These are phyloP conservation scores for Macaca mulatta DNA, from an alignment of 2,113 vertebrate genomes.

Conservation along the genomic window DNA sequence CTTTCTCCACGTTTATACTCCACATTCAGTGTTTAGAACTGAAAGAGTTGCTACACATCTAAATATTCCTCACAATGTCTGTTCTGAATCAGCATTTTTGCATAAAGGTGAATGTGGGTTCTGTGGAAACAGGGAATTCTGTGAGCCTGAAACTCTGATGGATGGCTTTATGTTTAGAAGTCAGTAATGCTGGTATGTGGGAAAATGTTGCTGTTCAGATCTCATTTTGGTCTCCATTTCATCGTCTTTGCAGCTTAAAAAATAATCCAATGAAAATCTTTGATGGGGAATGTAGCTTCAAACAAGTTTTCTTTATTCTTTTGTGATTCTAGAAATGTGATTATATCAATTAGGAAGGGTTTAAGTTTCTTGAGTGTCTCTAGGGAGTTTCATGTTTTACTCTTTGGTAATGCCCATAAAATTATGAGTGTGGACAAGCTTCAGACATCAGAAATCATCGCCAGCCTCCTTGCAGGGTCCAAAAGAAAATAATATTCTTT, in stretches of 20 bases:
- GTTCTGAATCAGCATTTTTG: neutral
- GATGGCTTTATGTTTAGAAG: neutral
- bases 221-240: constrained; percentile 59
- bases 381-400: constrained; percentile 42
- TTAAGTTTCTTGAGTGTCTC: constrained; percentile 34
- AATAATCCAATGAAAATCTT: constrained; percentile 57
- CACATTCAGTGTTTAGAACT: neutral
- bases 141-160: neutral
- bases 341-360: constrained; percentile 43
- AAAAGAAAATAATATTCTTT: neutral
- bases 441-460: neutral
- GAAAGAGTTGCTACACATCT: neutral
- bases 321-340: constrained; percentile 51
- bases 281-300: constrained; percentile 32
- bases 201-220: constrained; percentile 43
- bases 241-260: constrained; percentile 41
- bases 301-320: constrained; percentile 55
- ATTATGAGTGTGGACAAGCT: constrained; percentile 38
- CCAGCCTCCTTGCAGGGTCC: neutral
- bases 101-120: neutral
- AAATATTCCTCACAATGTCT: neutral
- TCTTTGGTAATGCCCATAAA: constrained; percentile 36
- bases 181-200: constrained; percentile 59
- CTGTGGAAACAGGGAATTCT: neutral
- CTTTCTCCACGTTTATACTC: neutral